phyloP scores from a whole-genome alignment of 30 jellyfish, hydroid and myxozoan genomes.

The Phacellophora camtschatica region DNA sequence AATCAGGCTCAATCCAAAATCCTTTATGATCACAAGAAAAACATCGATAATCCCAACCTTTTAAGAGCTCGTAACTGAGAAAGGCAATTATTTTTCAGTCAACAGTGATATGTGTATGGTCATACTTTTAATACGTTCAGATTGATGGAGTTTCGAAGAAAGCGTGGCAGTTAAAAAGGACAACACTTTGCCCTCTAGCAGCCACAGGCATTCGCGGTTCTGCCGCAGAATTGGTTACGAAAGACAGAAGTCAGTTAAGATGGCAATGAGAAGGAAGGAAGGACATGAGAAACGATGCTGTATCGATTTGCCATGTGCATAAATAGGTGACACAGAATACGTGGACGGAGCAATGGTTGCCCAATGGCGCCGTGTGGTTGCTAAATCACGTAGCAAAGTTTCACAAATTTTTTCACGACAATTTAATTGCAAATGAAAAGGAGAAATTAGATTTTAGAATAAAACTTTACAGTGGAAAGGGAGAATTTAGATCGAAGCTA shows the following conservation, averaged over 20 bases:
- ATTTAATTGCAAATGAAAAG: too few relatives aligned
- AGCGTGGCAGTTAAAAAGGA: background rate
- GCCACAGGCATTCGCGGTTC: conserved; percentile 36
- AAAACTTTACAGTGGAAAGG: too few relatives aligned
- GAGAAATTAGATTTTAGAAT: too few relatives aligned
- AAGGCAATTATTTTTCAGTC: conserved; percentile 44
- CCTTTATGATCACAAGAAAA: conserved; percentile 4
- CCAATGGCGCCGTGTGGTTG: conserved; percentile 67
- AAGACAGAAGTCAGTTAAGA: too few relatives aligned
- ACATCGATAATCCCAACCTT: conserved; percentile 14
- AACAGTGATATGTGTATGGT: conserved; percentile 1
- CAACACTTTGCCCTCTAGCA: background rate
- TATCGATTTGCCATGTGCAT: conserved; percentile 7
- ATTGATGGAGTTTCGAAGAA: too few relatives aligned
- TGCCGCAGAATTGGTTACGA: background rate
- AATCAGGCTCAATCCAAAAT: too few relatives aligned
- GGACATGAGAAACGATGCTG: conserved; percentile 40
- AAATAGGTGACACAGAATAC: conserved; percentile 41
- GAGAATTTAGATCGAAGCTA: background rate
- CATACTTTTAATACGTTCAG: conserved; percentile 16
- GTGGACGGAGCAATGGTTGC: conserved; percentile 17
- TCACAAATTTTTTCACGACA: too few relatives aligned
- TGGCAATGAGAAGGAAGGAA: conserved; percentile 45
- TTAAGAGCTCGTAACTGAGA: conserved; percentile 2
- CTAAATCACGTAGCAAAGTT: background rate